These are phyloP conservation scores for Polietes domitor DNA, from an alignment of 2,888 invertebrate species.

Conservation along the genomic window DNA sequence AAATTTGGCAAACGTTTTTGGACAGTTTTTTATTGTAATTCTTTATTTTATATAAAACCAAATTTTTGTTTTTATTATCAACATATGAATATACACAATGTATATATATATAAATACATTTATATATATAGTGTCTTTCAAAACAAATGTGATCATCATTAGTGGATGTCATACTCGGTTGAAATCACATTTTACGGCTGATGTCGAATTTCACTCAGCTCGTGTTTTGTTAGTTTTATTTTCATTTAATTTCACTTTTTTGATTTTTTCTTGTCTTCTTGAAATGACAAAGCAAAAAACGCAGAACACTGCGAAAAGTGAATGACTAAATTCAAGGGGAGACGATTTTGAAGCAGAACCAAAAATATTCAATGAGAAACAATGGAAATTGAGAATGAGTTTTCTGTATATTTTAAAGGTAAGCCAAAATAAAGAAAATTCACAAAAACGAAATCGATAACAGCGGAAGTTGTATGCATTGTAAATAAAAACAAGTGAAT, in stretches of 20 bases:
- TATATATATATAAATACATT: too few relatives aligned
- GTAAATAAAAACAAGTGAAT: too few relatives aligned
- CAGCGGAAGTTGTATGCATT: too few relatives aligned
- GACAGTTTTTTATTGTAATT: neutral
- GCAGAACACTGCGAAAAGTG: constrained; percentile 38
- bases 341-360: neutral
- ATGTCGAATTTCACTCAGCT: neutral
- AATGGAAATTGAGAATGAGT: too few relatives aligned
- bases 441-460: too few relatives aligned
- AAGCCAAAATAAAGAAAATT: too few relatives aligned
- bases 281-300: neutral
- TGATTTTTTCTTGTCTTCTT: neutral
- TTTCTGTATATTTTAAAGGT: too few relatives aligned
- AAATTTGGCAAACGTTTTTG: neutral
- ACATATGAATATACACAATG: neutral
- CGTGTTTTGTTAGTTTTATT: neutral
- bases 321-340: constrained; percentile 43
- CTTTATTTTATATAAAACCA: neutral
- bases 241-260: neutral
- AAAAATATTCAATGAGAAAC: neutral
- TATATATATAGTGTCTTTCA: neutral
- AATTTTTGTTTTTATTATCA: constrained; percentile 1
- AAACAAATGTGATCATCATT: constrained; percentile 25
- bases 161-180: constrained; percentile 35
- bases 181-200: constrained; percentile 23